A percentile compares a stretch with the other conserved stretches of the same genome.
Evolutionary conservation across 2,888 invertebrate genomes (phyloP).

Genomic region (Pseudococcus jackbeardsleyi): DNA sequence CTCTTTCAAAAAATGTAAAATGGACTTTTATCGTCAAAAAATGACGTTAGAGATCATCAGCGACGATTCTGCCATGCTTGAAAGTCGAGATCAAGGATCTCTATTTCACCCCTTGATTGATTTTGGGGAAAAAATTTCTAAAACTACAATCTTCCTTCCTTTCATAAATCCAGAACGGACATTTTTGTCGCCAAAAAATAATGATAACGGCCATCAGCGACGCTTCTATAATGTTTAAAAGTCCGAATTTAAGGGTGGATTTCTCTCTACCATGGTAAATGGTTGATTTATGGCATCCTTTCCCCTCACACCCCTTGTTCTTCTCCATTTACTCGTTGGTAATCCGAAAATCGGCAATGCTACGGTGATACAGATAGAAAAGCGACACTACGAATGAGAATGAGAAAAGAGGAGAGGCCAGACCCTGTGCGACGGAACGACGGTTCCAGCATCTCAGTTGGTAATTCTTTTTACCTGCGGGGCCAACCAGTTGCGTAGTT

Average conservation of each 20-base stretch:
- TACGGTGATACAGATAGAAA: background rate
- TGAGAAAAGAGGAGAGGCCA: background rate
- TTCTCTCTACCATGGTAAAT: background rate
- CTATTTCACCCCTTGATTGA: no score
- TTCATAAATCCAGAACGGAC: no score
- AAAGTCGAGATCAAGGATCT: no score
- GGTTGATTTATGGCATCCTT: background rate
- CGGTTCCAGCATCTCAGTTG: background rate
- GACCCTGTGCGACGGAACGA: background rate
- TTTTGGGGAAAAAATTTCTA: no score
- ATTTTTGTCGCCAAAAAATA: no score
- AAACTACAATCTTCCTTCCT: no score
- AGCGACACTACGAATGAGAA: background rate
- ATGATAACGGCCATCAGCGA: no score
- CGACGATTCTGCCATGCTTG: no score
- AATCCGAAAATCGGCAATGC: background rate
- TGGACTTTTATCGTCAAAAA: no score
- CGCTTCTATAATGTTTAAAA: background rate
- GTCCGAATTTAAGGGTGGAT: background rate
- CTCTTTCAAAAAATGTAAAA: no score
- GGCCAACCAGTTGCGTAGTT: conserved; percentile 28
- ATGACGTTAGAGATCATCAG: no score
- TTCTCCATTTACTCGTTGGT: background rate
- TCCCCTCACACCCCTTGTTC: background rate
- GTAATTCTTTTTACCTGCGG: conserved; percentile 2